Evolutionary conservation across 2,888 invertebrate genomes (phyloP), one percentile per base, ranked within the genome.

Genomic region (Habroteleia sp.): DNA sequence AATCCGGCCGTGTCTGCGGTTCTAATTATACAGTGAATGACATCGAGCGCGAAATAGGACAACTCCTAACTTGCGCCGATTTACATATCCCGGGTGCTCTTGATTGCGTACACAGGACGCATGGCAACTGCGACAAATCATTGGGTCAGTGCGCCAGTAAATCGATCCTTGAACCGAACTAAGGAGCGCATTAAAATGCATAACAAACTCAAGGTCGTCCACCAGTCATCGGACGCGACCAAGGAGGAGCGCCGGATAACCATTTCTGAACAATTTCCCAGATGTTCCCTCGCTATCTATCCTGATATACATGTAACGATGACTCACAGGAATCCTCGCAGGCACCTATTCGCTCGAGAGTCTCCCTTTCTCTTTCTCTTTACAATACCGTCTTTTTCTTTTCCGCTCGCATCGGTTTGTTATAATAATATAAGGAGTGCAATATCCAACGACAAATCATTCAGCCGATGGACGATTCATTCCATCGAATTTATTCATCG

Each of bases 71-170:
- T 62, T 60, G 73, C 33, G 33, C 60, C 7, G 33, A 73, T 74
- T 74, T 74, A 56, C 74, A 74, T 74, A 66, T 46, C 37, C 52
- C 65, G 37, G 29, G 56, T 35, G 35, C 56, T 27, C 37, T 27
- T 74, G 74, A 74, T 74, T 74, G 74, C 74, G 74, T 68, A 73
- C 73, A 73, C 48, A 60, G 66, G 44, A 33, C 35, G 66, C 41
- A 29, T 54, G 42, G 62, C 54, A 29, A 41, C 48, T 46, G 54
- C 65, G 60, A 74, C 72, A 65, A 73, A 73, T 73, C 74, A 74
- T 68, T 74, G 56, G 74, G 74, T 68, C 74, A 74, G 74, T 74
- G 62, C 74, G 74, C 68, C 68, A 69, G 68, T 74, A 74, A 68
- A 74, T 68, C 74, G 74, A 68, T 68, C 68, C 68, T 69, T 74